Percentiles rank a stretch among this genome's conserved stretches.
phyloP scores from a whole-genome alignment of 2,888 invertebrate genomes.

The Myathropa florea region DNA sequence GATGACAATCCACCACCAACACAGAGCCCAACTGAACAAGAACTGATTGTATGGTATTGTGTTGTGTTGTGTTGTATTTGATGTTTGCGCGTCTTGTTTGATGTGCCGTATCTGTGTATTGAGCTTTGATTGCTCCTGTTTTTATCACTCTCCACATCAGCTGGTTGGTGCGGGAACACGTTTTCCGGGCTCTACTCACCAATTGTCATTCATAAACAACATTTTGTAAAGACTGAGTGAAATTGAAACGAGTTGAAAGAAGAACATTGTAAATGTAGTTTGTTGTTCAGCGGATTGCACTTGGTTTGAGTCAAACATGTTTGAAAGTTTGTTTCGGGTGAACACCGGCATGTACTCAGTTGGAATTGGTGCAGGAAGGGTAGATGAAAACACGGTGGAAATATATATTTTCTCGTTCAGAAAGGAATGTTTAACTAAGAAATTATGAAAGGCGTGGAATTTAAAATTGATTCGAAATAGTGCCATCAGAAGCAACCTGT shows the following conservation, averaged over 20 bases:
- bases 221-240: background rate
- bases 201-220: conserved; percentile 38
- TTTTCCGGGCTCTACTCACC: conserved; percentile 17
- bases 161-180: conserved; percentile 21
- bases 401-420: too few relatives aligned
- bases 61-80: conserved; percentile 11
- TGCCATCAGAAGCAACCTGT: too few relatives aligned
- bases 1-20: conserved; percentile 10
- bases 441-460: too few relatives aligned
- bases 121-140: background rate
- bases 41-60: conserved; percentile 37
- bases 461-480: too few relatives aligned
- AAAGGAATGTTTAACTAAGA: too few relatives aligned
- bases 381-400: too few relatives aligned
- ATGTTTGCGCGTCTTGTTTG: background rate
- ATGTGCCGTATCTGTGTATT: background rate
- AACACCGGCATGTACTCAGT: too few relatives aligned
- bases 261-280: background rate
- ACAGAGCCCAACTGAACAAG: conserved; percentile 3
- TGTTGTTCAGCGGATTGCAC: too few relatives aligned
- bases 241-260: background rate
- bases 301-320: background rate
- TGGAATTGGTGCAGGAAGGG: too few relatives aligned
- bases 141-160: conserved; percentile 29
- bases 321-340: background rate